Conservation (phyloP, 2,888 invertebrate genomes). For the Volucella inanis region DNA sequence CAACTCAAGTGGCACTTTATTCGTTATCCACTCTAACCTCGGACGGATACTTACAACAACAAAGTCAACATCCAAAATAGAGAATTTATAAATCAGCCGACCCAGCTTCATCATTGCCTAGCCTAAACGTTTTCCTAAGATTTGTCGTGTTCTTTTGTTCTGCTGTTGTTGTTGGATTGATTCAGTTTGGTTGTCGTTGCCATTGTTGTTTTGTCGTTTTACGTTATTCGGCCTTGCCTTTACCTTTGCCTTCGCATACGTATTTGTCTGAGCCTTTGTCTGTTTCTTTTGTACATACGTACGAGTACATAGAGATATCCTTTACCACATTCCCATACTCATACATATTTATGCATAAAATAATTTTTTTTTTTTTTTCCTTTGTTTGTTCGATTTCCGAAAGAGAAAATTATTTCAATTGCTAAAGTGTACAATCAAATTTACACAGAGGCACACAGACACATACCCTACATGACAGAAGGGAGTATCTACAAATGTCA, state of each 20-base stretch:
- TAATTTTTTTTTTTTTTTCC: conserved; percentile 22
- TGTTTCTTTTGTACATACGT: not conserved
- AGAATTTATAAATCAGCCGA: conserved; percentile 12
- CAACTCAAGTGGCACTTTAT: conserved; percentile 60
- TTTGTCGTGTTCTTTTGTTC: conserved; percentile 1
- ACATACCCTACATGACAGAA: not conserved
- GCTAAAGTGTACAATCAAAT: not conserved
- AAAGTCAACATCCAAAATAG: conserved; percentile 34
- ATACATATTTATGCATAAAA: not conserved
- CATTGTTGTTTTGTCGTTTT: no score
- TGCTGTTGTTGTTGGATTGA: not conserved
- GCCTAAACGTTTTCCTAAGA: conserved; percentile 14
- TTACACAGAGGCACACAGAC: not conserved
- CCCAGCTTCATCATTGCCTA: not conserved
- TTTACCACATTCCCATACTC: not conserved
- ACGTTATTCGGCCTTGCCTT: no score
- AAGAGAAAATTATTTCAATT: conserved; percentile 42
- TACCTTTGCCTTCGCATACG: not conserved
- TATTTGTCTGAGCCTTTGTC: conserved; percentile 40
- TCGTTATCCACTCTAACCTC: conserved; percentile 43
- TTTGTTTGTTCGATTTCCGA: conserved; percentile 35
- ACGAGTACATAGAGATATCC: not conserved
- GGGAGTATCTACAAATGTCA: not conserved
- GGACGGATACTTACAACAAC: conserved; percentile 35
- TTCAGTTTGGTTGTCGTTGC: no score